These are phyloP conservation scores for Cabera pusaria DNA, from an alignment of 2,888 invertebrate species.

Conservation along the genomic window DNA sequence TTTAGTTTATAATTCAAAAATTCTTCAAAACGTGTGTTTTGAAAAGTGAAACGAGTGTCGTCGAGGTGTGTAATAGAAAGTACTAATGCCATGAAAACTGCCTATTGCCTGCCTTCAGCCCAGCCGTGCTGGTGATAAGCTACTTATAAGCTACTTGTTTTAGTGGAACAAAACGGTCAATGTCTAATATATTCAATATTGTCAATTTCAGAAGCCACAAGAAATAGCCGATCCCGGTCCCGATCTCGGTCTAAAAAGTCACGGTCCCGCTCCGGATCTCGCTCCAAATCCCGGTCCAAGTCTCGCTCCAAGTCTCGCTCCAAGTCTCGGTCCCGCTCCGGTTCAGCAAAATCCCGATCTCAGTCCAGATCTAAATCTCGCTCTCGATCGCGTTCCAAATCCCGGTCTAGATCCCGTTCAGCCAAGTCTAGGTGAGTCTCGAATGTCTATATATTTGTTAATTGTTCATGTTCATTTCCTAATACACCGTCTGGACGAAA, in stretches of 20 bases:
- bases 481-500: too few species aligned
- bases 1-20: too few species aligned
- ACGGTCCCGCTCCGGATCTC: slow-evolving; percentile 38
- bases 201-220: slow-evolving; percentile 2
- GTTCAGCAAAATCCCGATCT: slow-evolving; percentile 34
- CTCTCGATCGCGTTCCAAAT: slow-evolving; percentile 24
- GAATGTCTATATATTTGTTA: too few species aligned
- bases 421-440: slow-evolving; percentile 1
- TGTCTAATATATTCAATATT: neutral
- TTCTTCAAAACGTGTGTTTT: too few species aligned
- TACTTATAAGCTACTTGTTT: too few species aligned
- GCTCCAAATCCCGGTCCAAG: slow-evolving; percentile 2
- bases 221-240: slow-evolving; percentile 14
- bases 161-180: too few species aligned
- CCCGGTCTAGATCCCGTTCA: slow-evolving; percentile 44
- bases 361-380: slow-evolving; percentile 14
- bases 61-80: too few species aligned
- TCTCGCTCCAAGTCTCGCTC: slow-evolving; percentile 2
- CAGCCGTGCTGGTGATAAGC: too few species aligned
- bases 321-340: slow-evolving; percentile 1
- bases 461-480: too few species aligned
- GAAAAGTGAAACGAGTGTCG: too few species aligned
- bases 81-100: too few species aligned
- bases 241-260: slow-evolving; percentile 22
- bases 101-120: too few species aligned